Conservation (phyloP, 2,888 invertebrate species). For the Phaonia tiefii region DNA sequence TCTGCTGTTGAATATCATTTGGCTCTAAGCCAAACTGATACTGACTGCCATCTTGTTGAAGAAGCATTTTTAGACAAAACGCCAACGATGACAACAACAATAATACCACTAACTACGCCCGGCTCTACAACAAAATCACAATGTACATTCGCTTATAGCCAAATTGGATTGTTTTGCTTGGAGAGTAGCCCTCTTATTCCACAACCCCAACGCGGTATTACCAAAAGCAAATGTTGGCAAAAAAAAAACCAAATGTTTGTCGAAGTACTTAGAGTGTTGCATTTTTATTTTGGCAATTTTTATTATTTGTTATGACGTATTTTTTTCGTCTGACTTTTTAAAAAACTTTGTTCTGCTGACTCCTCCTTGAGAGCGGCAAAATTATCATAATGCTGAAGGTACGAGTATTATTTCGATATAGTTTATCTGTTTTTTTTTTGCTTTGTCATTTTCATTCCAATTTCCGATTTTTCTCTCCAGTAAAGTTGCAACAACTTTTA, state of each 20-base stretch:
- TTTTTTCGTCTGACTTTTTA: constrained; percentile 33
- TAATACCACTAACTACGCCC: not conserved
- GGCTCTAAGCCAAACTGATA: constrained; percentile 58
- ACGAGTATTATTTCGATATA: constrained; percentile 21
- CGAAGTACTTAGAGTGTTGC: no score
- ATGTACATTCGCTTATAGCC: not conserved
- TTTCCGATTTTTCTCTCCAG: constrained; percentile 6
- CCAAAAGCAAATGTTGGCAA: constrained; percentile 61
- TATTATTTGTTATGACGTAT: not conserved
- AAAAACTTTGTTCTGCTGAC: constrained; percentile 7
- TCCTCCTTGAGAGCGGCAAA: constrained; percentile 26
- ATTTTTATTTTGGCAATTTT: not conserved
- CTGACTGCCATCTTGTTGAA: constrained; percentile 67
- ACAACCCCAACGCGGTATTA: constrained; percentile 18
- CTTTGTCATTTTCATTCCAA: not conserved
- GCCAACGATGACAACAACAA: constrained; percentile 34
- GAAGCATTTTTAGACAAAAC: constrained; percentile 62
- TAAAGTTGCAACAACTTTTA: constrained; percentile 21
- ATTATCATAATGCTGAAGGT: constrained; percentile 19
- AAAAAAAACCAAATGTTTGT: not conserved
- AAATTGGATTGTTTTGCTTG: constrained; percentile 40
- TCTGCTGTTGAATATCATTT: constrained; percentile 59
- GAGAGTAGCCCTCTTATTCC: not conserved
- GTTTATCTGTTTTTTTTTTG: constrained; percentile 15
- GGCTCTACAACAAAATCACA: constrained; percentile 24